Percentiles rank a stretch among this genome's conserved stretches.
Evolutionary conservation across 2,797 vertebrate species (phyloP).

Genomic region (Chaunax sp.): DNA sequence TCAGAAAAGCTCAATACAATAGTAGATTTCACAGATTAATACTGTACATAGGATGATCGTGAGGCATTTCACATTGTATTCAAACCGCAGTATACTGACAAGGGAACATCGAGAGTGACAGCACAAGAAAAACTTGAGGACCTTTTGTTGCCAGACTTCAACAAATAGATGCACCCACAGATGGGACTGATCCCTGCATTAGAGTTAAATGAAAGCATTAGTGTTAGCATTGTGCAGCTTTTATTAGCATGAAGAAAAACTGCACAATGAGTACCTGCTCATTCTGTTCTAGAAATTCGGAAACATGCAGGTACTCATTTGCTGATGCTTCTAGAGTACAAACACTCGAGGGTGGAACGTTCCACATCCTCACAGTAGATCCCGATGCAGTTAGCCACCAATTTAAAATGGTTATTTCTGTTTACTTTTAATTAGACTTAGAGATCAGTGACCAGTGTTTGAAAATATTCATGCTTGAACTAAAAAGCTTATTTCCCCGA

Average conservation of each 20-base stretch:
- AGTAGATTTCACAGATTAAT: not conserved
- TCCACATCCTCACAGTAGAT: no score
- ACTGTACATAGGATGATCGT: not conserved
- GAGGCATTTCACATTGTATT: not conserved
- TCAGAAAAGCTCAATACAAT: not conserved
- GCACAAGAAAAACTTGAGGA: not conserved
- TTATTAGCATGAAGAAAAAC: not conserved
- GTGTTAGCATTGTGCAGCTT: not conserved
- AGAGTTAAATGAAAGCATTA: conserved; percentile 14
- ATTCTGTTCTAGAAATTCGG: no score
- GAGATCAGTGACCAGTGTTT: no score
- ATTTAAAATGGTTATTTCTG: no score
- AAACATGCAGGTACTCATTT: no score
- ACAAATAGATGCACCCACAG: not conserved
- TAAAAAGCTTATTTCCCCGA: not conserved
- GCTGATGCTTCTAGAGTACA: no score
- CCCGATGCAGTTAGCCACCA: no score
- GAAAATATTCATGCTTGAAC: conserved; percentile 1
- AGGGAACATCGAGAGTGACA: not conserved
- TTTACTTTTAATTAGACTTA: no score
- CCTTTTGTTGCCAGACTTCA: not conserved
- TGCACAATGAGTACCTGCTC: no score
- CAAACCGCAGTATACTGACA: not conserved
- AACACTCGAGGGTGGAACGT: no score
- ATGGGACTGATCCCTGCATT: conserved; percentile 21